phyloP scores from a whole-genome alignment of 1,140 invertebrate genomes.

The Chelonus insularis region DNA sequence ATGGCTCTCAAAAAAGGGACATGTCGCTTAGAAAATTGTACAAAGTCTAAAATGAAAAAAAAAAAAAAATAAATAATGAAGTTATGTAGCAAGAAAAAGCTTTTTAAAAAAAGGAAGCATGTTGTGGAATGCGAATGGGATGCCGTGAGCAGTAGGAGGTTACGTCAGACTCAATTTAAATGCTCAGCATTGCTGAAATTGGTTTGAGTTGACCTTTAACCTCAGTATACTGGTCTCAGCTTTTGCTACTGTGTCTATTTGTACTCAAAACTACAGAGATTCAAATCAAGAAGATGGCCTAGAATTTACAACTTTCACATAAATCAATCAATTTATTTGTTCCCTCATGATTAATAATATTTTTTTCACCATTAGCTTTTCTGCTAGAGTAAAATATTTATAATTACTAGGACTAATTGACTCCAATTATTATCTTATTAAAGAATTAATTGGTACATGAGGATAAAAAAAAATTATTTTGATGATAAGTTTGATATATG shows the following conservation, averaged over 20 bases:
- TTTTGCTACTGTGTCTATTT: conserved; percentile 12
- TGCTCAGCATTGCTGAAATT: conserved; percentile 28
- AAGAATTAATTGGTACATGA: too few relatives aligned
- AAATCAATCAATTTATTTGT: too few relatives aligned
- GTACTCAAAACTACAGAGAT: background rate
- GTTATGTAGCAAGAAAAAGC: background rate
- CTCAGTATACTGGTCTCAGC: conserved; percentile 7
- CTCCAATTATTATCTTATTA: too few relatives aligned
- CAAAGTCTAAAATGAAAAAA: too few relatives aligned
- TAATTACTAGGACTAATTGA: too few relatives aligned
- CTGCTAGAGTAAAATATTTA: too few relatives aligned
- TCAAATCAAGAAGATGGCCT: background rate
- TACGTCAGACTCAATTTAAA: conserved; percentile 30
- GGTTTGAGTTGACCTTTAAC: conserved; percentile 24
- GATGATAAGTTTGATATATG: too few relatives aligned
- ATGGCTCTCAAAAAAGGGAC: background rate
- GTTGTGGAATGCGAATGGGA: conserved; percentile 12
- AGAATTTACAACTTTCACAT: background rate
- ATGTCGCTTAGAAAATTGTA: background rate
- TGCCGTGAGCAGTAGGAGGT: conserved; percentile 14
- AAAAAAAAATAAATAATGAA: background rate
- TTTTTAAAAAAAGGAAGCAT: background rate
- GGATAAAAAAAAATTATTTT: too few relatives aligned
- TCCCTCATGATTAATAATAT: too few relatives aligned
- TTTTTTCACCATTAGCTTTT: too few relatives aligned